phyloP scores from a whole-genome alignment of 2,113 vertebrate species.

The Ivindomyrus marchei region DNA sequence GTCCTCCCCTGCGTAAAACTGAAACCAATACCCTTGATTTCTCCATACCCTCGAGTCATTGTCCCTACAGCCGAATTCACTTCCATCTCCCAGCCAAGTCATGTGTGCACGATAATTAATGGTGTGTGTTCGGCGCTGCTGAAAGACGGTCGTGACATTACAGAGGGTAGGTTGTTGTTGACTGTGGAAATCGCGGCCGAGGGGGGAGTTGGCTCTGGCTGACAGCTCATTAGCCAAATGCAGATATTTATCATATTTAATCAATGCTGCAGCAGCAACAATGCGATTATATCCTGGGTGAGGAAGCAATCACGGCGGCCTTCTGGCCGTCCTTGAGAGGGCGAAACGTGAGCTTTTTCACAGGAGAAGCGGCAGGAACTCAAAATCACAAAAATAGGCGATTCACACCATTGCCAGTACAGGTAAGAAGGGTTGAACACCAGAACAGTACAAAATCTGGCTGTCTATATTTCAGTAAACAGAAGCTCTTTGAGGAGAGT shows the following conservation, averaged over 20 bases:
- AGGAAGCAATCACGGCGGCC: slow-evolving; percentile 14
- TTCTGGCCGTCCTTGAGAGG: slow-evolving; percentile 16
- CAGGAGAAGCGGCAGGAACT: neutral
- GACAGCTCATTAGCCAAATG: slow-evolving; percentile 21
- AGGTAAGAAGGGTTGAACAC: neutral
- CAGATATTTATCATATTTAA: slow-evolving; percentile 26
- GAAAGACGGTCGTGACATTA: slow-evolving; percentile 10
- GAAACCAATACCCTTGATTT: slow-evolving; percentile 20
- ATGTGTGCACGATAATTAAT: slow-evolving; percentile 13
- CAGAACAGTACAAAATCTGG: neutral
- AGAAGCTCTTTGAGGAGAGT: neutral
- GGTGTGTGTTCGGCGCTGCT: slow-evolving; percentile 11
- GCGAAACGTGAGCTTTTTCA: neutral
- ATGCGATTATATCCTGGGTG: slow-evolving; percentile 9
- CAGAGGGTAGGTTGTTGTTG: slow-evolving; percentile 18
- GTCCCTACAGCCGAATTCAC: slow-evolving; percentile 23
- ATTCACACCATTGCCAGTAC: neutral
- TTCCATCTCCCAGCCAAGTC: neutral
- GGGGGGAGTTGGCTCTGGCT: neutral
- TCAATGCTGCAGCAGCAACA: slow-evolving; percentile 16
- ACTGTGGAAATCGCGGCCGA: slow-evolving; percentile 20
- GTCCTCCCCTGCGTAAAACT: neutral
- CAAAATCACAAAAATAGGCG: neutral
- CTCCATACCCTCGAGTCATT: slow-evolving; percentile 28
- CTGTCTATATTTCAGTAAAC: neutral